Evolutionary conservation across 1,140 invertebrate species (phyloP).

Genomic region (Cepaea nemoralis): DNA sequence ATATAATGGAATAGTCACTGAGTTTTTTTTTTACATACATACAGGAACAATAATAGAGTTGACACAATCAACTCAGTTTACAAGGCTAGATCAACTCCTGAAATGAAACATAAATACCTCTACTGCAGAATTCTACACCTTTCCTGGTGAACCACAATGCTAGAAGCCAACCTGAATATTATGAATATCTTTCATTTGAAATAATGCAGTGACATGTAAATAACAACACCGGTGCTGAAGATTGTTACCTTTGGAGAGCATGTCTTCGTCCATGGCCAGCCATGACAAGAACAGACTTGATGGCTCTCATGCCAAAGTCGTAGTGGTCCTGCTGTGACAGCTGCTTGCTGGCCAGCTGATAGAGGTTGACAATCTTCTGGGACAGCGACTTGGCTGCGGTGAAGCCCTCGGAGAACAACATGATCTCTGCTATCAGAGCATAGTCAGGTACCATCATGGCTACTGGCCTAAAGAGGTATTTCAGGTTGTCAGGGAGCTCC

Average conservation of each 20-base stretch:
- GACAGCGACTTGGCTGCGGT: conserved; percentile 87
- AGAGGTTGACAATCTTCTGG: conserved; percentile 92
- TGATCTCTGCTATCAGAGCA: conserved; percentile 91
- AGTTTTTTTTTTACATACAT: too few relatives aligned
- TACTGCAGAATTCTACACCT: too few relatives aligned
- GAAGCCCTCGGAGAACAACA: conserved; percentile 92
- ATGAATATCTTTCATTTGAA: too few relatives aligned
- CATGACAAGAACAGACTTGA: conserved; percentile 73
- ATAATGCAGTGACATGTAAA: too few relatives aligned
- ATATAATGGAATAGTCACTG: too few relatives aligned
- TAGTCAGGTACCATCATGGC: conserved; percentile 96
- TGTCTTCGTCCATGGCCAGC: conserved; percentile 70
- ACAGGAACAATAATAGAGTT: too few relatives aligned
- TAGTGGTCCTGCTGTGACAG: conserved; percentile 93
- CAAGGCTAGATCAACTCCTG: too few relatives aligned
- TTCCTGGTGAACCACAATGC: too few relatives aligned
- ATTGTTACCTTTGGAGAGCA: conserved; percentile 59
- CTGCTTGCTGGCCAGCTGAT: conserved; percentile 91
- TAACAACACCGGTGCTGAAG: neutral
- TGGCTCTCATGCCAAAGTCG: conserved; percentile 90
- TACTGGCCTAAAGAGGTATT: conserved; percentile 87
- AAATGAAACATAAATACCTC: too few relatives aligned
- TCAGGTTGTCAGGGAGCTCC: conserved; percentile 73
- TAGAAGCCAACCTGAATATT: too few relatives aligned
- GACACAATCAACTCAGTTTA: too few relatives aligned